Base-by-base conservation (phyloP, 2,113 vertebrate genomes). In the Turnix velox region DNA sequence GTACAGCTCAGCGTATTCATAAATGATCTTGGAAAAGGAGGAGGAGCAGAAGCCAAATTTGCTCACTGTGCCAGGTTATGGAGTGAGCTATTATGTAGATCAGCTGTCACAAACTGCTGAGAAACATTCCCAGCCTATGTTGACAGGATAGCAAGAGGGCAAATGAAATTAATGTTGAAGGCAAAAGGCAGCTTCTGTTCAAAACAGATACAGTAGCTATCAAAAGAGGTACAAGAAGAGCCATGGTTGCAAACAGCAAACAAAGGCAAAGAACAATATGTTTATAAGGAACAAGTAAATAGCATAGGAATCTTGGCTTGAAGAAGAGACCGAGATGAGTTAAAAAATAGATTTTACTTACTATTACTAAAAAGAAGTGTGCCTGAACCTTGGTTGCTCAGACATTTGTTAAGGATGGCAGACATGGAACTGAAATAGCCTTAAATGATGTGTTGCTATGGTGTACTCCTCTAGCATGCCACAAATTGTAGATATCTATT, bases 91-190 rank as follows among this genome's bases (percentile, higher is more conserved):
- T 65, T 62, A 49, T 4, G 54, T 86, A 54, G 51, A 68, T 88
- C 54, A 63, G 19, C 48, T 87, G 66, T 91, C 46, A 20, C 42
- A 91, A 77, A 55, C 54, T 59, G 73, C 84, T 90, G 57, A 72
- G 67, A 63, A 58, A 72, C 78, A 23, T 39, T 43, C 46, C n/a
- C 30, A 74, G 55, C 61, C 69, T 87, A 18, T 74, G 52, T 84
- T 93, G 81, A 84, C 66, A 72, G 40, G 52, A 57, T 91, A 57
- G 74, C 89, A 72, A 89, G 82, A 72, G 82, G 24, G 40, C 35
- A 85, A 75, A 82, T 87, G 52, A 85, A 82, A 43, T 78, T 51
- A 3, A 7, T 28, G 25, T 57, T 83, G 33, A 75, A 63, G 22
- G 52, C 30, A 87, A 59, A 68, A 83, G 66, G 35, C 54, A 71